Evolutionary conservation across 2,888 invertebrate genomes (phyloP), one percentile per base, ranked within the genome.

Genomic region (Standfussiana lucernea): DNA sequence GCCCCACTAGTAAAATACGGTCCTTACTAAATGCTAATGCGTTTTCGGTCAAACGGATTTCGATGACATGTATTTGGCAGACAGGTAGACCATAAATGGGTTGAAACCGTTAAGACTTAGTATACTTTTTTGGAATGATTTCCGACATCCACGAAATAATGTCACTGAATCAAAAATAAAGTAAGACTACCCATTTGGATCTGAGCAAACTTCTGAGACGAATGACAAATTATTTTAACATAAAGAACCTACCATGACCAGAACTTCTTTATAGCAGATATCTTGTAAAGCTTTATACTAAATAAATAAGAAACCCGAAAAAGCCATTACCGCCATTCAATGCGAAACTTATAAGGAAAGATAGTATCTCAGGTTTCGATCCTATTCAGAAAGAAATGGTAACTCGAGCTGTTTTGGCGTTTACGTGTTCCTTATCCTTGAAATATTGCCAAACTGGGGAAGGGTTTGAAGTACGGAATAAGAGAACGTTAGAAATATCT

Each of bases 351-450:
- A 83, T 71, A 83, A 75, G 72, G 61, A 68, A 69, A 79, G 75
- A 80, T 77, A 76, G 73, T 75, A 82, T 87, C 83, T 83, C 78
- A 77, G 65, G 75, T 81, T 86, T 76, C 86, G 71, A 77, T 79
- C 79, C 74, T 77, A 81, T 85, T 82, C 79, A 82, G 62, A 77
- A 82, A 71, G 82, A 81, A 84, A 72, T 72, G 62, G 74, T 68
- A 77, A 86, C 45, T 68, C 59, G 75, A 76, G 62, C 70, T 75
- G 61, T 75, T 81, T 75, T 50, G 64, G 72, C 66, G 45, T 78
- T 80, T 83, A 66, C 67, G 67, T 64, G 59, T 77, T 15, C 28
- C 32, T 59, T 72, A 65, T 65, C 37, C 73, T 74, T 80, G 66
- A 86, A 83, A 68, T 71, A 83, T 83, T 56, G 28, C 61, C 56